Conservation (phyloP, 2,113 vertebrate genomes). For the Apeltes quadracus region DNA sequence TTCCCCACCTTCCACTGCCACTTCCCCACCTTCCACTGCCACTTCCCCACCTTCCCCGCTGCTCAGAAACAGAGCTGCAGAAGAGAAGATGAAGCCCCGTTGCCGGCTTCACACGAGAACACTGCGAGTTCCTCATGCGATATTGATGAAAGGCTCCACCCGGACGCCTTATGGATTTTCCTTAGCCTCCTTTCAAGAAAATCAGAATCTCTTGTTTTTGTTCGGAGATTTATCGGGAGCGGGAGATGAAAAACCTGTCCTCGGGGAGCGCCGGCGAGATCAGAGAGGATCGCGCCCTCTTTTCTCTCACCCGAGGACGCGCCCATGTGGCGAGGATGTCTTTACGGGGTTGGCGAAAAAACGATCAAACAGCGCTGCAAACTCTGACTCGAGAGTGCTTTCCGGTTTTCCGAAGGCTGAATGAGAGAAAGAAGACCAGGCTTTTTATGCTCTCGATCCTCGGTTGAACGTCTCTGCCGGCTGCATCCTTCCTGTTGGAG, state of each 20-base stretch:
- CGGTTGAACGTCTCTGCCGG: constrained; percentile 17
- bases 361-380: constrained; percentile 63
- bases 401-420: constrained; percentile 52
- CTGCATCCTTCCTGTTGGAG: constrained; percentile 33
- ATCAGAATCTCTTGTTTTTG: constrained; percentile 69
- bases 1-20: constrained; percentile 51
- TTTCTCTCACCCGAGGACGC: constrained; percentile 55
- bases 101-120: constrained; percentile 55
- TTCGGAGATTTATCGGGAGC: constrained; percentile 66
- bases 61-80: constrained; percentile 41
- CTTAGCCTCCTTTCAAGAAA: constrained; percentile 74
- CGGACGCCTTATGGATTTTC: constrained; percentile 72
- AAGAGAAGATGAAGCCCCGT: constrained; percentile 55
- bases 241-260: constrained; percentile 69
- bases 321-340: constrained; percentile 41
- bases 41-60: constrained; percentile 46
- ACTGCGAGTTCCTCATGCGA: constrained; percentile 67
- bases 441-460: constrained; percentile 16
- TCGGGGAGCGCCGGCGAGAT: constrained; percentile 64
- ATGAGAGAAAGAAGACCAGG: constrained; percentile 6
- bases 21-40: constrained; percentile 52
- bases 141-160: constrained; percentile 77
- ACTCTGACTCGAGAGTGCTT: constrained; percentile 37
- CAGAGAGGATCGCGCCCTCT: constrained; percentile 54
- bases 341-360: constrained; percentile 54